Percentiles rank a stretch among this genome's conserved stretches.
phyloP scores from a whole-genome alignment of 2,113 vertebrate genomes.

The Prunella fulvescens region DNA sequence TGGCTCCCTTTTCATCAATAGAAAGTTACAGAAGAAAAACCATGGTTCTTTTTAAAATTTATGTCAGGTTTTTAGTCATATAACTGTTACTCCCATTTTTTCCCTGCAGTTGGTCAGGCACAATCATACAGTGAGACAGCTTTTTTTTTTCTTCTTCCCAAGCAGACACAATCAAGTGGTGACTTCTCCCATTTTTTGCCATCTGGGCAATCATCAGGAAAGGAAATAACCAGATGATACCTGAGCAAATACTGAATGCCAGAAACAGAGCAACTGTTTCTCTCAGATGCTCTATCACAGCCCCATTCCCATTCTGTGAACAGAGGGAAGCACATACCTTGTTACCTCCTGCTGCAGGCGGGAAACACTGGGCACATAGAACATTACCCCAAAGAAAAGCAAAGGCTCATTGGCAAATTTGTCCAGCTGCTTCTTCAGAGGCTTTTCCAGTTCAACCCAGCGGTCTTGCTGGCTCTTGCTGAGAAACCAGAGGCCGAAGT shows the following conservation, averaged over 20 bases:
- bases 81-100: neutral
- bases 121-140: neutral
- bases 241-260: neutral
- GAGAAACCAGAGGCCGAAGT: conserved; percentile 95
- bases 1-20: neutral
- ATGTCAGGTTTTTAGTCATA: neutral
- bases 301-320: neutral
- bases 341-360: conserved; percentile 91
- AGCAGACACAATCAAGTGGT: neutral
- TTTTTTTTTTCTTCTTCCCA: neutral
- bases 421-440: conserved; percentile 98
- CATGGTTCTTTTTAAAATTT: neutral
- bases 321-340: conserved; percentile 74
- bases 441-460: conserved; percentile 98
- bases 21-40: neutral
- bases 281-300: too few relatives aligned
- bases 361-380: conserved; percentile 92
- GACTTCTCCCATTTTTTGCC: neutral
- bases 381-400: conserved; percentile 97
- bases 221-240: neutral
- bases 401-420: conserved; percentile 94
- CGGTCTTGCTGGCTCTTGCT: conserved; percentile 89
- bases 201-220: neutral
- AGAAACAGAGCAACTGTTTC: neutral
- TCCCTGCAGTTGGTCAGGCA: neutral